Base-by-base conservation (phyloP, 2,888 invertebrate genomes). In the Polyommatus iphigenia region DNA sequence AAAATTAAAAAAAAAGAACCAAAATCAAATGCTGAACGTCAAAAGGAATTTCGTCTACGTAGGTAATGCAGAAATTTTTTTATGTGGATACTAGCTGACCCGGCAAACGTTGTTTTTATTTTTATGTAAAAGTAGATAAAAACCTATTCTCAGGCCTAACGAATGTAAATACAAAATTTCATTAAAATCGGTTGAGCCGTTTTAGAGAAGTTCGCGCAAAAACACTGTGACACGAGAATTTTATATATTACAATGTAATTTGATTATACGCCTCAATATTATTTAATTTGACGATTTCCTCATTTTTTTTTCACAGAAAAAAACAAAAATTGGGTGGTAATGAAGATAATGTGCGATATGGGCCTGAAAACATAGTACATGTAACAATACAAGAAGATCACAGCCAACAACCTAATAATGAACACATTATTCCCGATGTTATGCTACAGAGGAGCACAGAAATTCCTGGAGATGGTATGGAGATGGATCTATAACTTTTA, bases 11-110 rank as follows among this genome's bases (percentile, higher is more conserved):
- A 81, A 79, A 82, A 71, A 82, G 81, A 79, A 83, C 83, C 83
- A 82, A 83, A 83, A 83, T 67, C 83, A 82, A 83, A 83, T 83
- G 84, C 83, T 82, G 84, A 83, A 84, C 83, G 84, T 83, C 83
- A 84, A 83, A 84, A 82, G 82, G 29, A 81, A 83, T 84, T 83
- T 84, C 83, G 84, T 84, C 82, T 83, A 83, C 84, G 46, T 46
- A 46, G 46, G 81, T 83, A 82, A 82, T 59, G 83, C 82, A 82
- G 82, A 84, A 82, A 85, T 82, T 82, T 82, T 82, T 80, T n/a
- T 83, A 80, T 81, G 76, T 82, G 82, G 79, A 83, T 32, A 32
- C 32, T 32, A 32, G 3, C 32, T 32, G 32, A 32, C 32, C 2
- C 32, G 32, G 32, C 32, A 32, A 32, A 32, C 32, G 32, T 32